Evolutionary conservation across 2,888 invertebrate genomes (phyloP).

Genomic region (Protophormia terraenovae): DNA sequence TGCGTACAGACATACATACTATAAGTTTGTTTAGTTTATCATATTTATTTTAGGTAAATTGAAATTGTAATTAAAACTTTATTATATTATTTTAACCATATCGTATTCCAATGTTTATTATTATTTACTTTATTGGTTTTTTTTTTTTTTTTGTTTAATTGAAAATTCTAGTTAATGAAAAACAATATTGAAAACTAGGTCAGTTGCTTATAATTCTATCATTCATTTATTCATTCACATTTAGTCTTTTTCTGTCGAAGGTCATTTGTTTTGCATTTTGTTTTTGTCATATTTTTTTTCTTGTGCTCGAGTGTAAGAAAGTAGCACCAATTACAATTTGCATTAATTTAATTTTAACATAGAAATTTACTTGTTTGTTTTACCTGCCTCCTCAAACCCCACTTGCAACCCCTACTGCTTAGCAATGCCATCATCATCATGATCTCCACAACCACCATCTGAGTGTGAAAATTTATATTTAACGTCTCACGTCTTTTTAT

Average conservation of each 20-base stretch:
- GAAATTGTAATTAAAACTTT: constrained; percentile 5
- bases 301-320: constrained; percentile 36
- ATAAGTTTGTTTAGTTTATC: too few species aligned
- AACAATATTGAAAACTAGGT: constrained; percentile 52
- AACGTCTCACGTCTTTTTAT: not conserved
- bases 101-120: not conserved
- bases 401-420: not conserved
- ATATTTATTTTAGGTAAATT: not conserved
- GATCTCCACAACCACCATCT: not conserved
- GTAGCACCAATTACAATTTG: constrained; percentile 58
- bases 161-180: constrained; percentile 21
- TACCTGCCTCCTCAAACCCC: not conserved
- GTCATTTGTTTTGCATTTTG: constrained; percentile 37
- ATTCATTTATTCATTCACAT: constrained; percentile 25
- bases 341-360: constrained; percentile 57
- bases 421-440: not conserved
- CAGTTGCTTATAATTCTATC: constrained; percentile 46
- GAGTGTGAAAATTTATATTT: not conserved
- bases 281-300: constrained; percentile 37
- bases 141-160: not conserved
- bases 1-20: not conserved
- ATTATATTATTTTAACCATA: not conserved
- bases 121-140: not conserved
- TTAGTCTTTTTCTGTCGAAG: constrained; percentile 55
- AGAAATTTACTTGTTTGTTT: constrained; percentile 25